Percentiles rank a stretch among this genome's conserved stretches.
Evolutionary conservation across 2,797 vertebrate species (phyloP).

Genomic region (Cossypha caffra): DNA sequence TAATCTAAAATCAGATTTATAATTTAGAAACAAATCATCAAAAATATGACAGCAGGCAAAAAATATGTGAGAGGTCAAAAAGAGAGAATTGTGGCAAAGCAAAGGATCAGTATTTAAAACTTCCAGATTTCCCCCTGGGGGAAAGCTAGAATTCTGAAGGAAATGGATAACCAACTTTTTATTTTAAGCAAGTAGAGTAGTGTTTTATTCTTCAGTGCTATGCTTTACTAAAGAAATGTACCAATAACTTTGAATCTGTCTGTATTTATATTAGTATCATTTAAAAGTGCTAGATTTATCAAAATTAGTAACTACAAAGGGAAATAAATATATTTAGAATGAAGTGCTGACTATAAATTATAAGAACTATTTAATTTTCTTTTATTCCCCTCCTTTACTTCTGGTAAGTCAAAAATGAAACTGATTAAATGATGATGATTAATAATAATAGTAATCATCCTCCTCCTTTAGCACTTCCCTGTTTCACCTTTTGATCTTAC

Average conservation of each 20-base stretch:
- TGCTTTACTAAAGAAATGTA: background rate
- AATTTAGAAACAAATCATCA: slow-evolving; percentile 51
- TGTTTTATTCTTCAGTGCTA: slow-evolving; percentile 12
- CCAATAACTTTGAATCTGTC: background rate
- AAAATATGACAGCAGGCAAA: slow-evolving; percentile 2
- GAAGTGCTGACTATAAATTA: background rate
- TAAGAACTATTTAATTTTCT: slow-evolving; percentile 9
- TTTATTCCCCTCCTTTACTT: slow-evolving; percentile 1
- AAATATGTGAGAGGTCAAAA: slow-evolving; percentile 16
- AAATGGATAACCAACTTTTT: slow-evolving; percentile 18
- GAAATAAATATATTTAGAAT: background rate
- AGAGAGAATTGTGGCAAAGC: background rate
- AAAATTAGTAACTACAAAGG: background rate
- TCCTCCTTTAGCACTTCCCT: background rate
- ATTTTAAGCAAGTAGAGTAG: slow-evolving; percentile 17
- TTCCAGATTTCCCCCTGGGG: slow-evolving; percentile 32
- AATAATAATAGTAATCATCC: background rate
- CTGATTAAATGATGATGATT: background rate
- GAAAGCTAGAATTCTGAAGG: background rate
- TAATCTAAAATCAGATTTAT: slow-evolving; percentile 14
- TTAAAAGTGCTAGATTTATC: slow-evolving; percentile 2
- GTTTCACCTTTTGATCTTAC: slow-evolving; percentile 32
- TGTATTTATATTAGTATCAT: background rate
- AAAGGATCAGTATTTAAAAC: slow-evolving; percentile 28
- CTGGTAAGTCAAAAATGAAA: background rate